Conservation (phyloP, 2,888 invertebrate genomes). For the Luffia ferchaultella region DNA sequence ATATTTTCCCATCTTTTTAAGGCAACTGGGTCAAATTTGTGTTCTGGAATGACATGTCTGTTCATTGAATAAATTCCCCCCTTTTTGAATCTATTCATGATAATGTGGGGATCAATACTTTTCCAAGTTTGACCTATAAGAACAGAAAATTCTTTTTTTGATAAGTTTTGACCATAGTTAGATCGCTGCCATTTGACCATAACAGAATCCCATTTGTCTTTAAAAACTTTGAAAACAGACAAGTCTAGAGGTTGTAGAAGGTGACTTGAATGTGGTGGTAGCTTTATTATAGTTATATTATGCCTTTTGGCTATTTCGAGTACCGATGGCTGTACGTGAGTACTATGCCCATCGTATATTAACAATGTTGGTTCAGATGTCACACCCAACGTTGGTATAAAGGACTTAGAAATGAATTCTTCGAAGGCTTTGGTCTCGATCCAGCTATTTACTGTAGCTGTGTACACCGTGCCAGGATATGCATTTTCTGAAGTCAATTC, state of each 20-base stretch:
- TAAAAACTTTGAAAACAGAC: constrained; percentile 1
- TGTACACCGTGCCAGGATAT: constrained; percentile 14
- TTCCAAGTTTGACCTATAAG: constrained; percentile 4
- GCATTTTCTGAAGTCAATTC: constrained; percentile 4
- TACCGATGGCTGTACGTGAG: constrained; percentile 15
- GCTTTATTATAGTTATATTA: constrained; percentile 1
- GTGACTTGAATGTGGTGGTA: constrained; percentile 2
- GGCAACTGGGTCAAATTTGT: constrained; percentile 1
- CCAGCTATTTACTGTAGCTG: constrained; percentile 21
- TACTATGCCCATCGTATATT: constrained; percentile 19
- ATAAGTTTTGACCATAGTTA: constrained; percentile 1
- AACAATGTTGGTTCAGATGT: constrained; percentile 14
- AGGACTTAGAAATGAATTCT: constrained; percentile 3
- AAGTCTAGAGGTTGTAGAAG: constrained; percentile 1
- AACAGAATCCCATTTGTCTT: constrained; percentile 1
- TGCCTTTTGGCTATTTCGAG: constrained; percentile 9
- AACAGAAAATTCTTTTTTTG: constrained; percentile 5
- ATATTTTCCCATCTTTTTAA: constrained; percentile 2
- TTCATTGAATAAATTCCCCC: constrained; percentile 1
- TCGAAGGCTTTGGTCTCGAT: constrained; percentile 15
- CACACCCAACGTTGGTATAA: constrained; percentile 1
- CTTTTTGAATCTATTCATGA: constrained; percentile 5
- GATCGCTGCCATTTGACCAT: constrained; percentile 1
- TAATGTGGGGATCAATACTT: constrained; percentile 1
- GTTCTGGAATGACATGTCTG: background rate